phyloP scores from a whole-genome alignment of 1,140 invertebrate genomes.

The Drosophila ambigua region DNA sequence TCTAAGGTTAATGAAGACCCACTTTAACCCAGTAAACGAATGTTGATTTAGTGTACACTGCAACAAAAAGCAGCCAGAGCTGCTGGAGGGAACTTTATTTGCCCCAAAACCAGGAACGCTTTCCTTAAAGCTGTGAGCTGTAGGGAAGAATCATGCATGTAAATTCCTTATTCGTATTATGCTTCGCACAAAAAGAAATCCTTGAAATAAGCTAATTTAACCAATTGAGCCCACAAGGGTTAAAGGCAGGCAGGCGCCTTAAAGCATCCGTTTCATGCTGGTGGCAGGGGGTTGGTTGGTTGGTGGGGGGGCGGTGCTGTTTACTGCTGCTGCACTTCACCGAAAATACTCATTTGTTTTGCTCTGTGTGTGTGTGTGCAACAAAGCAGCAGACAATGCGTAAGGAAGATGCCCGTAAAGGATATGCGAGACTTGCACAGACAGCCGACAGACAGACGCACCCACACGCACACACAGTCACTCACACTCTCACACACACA shows the following conservation, averaged over 20 bases:
- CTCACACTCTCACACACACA: conserved; percentile 53
- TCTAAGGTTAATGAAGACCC: conserved; percentile 24
- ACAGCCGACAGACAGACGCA: conserved; percentile 68
- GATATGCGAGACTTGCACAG: conserved; percentile 72
- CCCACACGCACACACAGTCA: conserved; percentile 25
- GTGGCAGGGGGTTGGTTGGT: neutral
- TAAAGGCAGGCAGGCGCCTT: conserved; percentile 38
- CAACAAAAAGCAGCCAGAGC: neutral
- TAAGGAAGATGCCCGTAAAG: conserved; percentile 75
- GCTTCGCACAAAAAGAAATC: neutral
- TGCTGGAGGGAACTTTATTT: no score
- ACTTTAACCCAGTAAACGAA: conserved; percentile 1
- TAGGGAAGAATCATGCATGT: neutral
- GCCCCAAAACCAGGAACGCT: neutral
- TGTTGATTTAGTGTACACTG: conserved; percentile 18
- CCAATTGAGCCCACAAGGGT: conserved; percentile 20
- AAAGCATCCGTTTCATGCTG: conserved; percentile 48
- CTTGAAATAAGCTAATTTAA: conserved; percentile 25
- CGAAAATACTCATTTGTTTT: conserved; percentile 60
- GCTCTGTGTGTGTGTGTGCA: conserved; percentile 44
- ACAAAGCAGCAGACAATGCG: conserved; percentile 78
- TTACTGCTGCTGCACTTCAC: conserved; percentile 24
- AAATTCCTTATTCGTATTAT: neutral
- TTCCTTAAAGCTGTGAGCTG: neutral
- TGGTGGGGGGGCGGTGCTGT: no score